Conservation (phyloP, 2,113 vertebrate genomes). For the Festucalex cinctus region DNA sequence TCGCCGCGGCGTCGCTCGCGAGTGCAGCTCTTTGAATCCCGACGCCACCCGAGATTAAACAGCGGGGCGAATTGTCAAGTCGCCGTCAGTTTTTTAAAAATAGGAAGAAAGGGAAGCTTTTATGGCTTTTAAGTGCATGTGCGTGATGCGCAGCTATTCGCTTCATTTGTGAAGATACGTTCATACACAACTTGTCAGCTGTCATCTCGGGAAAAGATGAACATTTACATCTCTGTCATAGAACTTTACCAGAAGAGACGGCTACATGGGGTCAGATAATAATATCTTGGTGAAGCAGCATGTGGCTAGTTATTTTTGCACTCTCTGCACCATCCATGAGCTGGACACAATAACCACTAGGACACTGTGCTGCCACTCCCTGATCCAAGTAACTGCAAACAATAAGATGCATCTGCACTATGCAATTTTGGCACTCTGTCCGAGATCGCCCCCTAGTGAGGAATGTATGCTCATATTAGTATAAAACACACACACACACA, state of each 20-base stretch:
- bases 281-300: not conserved
- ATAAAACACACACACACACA: not conserved
- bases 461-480: conserved; percentile 18
- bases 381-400: no score
- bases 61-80: conserved; percentile 13
- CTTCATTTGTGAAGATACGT: conserved; percentile 16
- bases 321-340: not conserved
- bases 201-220: not conserved
- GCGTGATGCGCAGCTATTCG: not conserved
- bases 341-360: no score
- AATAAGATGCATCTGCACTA: no score
- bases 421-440: conserved; percentile 16
- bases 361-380: no score
- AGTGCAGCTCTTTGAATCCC: conserved; percentile 13
- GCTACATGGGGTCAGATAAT: not conserved
- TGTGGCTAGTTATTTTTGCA: not conserved
- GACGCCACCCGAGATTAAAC: conserved; percentile 17
- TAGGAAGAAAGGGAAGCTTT: not conserved
- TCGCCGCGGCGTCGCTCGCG: not conserved
- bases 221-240: not conserved
- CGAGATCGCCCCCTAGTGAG: conserved; percentile 57
- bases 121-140: not conserved
- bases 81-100: conserved; percentile 2
- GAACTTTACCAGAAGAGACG: not conserved
- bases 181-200: conserved; percentile 11